These are phyloP conservation scores for Eretmochelys imbricata DNA, from an alignment of 2,113 vertebrate genomes.

Conservation along the genomic window DNA sequence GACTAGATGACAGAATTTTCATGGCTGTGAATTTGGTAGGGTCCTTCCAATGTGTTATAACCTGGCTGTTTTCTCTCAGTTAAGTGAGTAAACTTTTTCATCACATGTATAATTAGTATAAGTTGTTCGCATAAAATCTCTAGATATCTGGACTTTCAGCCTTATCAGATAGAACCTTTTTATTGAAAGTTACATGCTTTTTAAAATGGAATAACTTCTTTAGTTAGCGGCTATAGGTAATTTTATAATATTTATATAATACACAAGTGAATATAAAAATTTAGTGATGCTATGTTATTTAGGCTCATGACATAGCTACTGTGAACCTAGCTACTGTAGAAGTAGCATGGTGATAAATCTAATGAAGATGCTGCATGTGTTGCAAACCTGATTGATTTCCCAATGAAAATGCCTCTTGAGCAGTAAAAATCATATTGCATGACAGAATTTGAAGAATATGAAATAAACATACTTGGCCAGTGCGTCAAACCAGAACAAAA, in stretches of 20 bases:
- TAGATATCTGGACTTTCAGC: not conserved
- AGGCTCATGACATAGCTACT: not conserved
- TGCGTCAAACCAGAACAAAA: not conserved
- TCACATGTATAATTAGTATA: not conserved
- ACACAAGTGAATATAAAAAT: too few species aligned
- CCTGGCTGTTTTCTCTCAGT: too few species aligned
- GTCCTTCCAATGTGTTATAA: not conserved
- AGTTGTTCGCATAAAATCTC: not conserved
- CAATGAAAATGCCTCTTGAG: not conserved
- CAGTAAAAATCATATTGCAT: not conserved
- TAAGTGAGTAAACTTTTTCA: too few species aligned
- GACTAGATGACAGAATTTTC: too few species aligned
- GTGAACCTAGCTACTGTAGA: not conserved
- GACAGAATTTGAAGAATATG: not conserved
- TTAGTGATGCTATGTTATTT: not conserved
- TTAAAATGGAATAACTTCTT: not conserved
- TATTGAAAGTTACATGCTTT: not conserved
- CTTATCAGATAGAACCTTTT: not conserved
- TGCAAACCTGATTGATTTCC: not conserved
- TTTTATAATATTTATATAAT: not conserved
- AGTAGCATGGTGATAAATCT: not conserved
- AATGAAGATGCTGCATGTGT: not conserved
- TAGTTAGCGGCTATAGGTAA: not conserved
- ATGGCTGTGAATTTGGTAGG: too few species aligned
- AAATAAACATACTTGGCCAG: not conserved